Percentiles rank a stretch among this genome's conserved stretches.
phyloP scores from a whole-genome alignment of 2,888 invertebrate genomes.

The Petrolisthes manimaculis region DNA sequence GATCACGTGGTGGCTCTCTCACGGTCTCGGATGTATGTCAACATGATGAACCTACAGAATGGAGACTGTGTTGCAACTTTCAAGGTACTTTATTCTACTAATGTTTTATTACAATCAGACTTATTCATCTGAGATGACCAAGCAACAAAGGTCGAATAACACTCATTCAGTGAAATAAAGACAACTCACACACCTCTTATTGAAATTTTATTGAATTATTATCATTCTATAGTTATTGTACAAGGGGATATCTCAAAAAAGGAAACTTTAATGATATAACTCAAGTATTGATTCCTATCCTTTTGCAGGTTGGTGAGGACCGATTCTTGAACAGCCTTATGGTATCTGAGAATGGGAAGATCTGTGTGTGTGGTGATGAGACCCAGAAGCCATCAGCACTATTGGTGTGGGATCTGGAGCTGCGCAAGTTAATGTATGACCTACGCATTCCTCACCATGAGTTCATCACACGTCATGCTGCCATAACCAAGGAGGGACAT shows the following conservation, averaged over 20 bases:
- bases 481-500: constrained; percentile 86
- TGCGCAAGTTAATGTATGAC: constrained; percentile 86
- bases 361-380: constrained; percentile 90
- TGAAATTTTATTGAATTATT: neutral
- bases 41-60: constrained; percentile 85
- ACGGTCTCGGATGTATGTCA: constrained; percentile 89
- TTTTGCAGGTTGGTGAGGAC: constrained; percentile 81
- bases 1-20: constrained; percentile 85
- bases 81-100: constrained; percentile 72
- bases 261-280: neutral
- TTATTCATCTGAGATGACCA: no score
- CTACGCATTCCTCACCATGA: constrained; percentile 90
- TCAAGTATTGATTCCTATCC: neutral
- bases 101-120: no score
- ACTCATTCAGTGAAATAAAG: no score
- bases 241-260: neutral
- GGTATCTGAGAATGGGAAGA: constrained; percentile 88
- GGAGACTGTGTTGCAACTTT: constrained; percentile 88
- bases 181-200: no score
- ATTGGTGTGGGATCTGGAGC: constrained; percentile 88
- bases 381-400: constrained; percentile 92
- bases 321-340: constrained; percentile 88
- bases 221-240: neutral
- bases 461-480: constrained; percentile 85
- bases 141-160: no score